Base-by-base conservation (phyloP, 2,113 vertebrate genomes). In the Galbula dea region DNA sequence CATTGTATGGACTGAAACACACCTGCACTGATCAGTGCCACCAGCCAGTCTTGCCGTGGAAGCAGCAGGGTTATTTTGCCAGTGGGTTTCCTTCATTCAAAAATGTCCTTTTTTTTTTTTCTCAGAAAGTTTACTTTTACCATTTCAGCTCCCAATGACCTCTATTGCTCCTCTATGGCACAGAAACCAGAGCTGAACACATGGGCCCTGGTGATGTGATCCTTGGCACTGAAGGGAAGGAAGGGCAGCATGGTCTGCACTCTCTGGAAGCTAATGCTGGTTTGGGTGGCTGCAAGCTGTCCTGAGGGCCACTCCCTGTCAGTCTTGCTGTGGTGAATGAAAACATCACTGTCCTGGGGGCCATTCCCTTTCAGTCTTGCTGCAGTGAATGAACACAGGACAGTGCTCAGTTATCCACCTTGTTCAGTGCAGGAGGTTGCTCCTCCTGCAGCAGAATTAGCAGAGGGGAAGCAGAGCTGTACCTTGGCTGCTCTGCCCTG, bases 261-360 rank as follows among this genome's bases (percentile, higher is more conserved):
- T 69, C 21, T 19, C 12, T 6, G 65, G 34, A 80, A 57, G 34
- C 8, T 71, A 26, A 51, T 0, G 3, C 17, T 67, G 51, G 23
- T 51, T 86, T 1, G 4, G n/a, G 65, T 2, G 5, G 32, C 57
- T 81, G 55, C 34, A 63, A 29, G 29, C 49, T 88, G 72, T 32
- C 63, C 67, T 18, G 27, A 48, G 49, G 15, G 30, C 32, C 51
- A 37, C 21, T 30, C 30, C 26, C 36, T 29, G 61, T 58, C 54
- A 43, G 2, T 21, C 36, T 26, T 12, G 7, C 0, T 1, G 0
- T 1, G 1, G 29, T 24, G 37, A 66, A 46, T 27, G 8, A 62
- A 69, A 39, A 49, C 5, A 17, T 45, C 41, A 4, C 36, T 46
- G 23, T 30, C 61, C 65, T 18, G 32, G 46, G 51, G 13, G 29